Percentiles rank a stretch among this genome's conserved stretches.
Conservation (phyloP, 2,888 invertebrate species). For the Machimus rusticus region DNA sequence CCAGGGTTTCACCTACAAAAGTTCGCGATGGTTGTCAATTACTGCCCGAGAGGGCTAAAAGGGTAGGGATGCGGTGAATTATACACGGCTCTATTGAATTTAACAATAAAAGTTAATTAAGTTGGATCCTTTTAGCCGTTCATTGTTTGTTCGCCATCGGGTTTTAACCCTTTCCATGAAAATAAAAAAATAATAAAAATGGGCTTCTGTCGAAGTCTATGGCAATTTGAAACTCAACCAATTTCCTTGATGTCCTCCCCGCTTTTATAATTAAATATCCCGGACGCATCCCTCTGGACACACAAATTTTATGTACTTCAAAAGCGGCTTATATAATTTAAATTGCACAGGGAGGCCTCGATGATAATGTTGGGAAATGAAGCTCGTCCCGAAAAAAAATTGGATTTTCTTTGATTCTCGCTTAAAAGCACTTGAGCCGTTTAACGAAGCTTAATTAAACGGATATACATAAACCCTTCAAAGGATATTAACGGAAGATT, state of each 20-base stretch:
- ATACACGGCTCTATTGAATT: background rate
- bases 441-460: background rate
- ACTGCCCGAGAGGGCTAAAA: background rate
- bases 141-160: background rate
- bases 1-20: background rate
- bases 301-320: background rate
- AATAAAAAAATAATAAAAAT: background rate
- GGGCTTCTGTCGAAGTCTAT: background rate
- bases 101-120: constrained; percentile 14
- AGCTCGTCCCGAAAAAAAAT: background rate
- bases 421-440: background rate
- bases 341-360: background rate
- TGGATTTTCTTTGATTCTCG: background rate
- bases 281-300: background rate
- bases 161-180: background rate
- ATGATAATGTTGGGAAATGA: background rate
- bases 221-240: background rate
- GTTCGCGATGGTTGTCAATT: background rate
- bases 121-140: background rate
- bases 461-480: background rate
- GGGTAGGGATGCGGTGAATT: background rate
- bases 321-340: background rate
- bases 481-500: background rate
- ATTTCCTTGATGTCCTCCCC: background rate
- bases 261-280: background rate